Base-by-base conservation (phyloP, 2,888 invertebrate species). In the Argynnis bischoffii region DNA sequence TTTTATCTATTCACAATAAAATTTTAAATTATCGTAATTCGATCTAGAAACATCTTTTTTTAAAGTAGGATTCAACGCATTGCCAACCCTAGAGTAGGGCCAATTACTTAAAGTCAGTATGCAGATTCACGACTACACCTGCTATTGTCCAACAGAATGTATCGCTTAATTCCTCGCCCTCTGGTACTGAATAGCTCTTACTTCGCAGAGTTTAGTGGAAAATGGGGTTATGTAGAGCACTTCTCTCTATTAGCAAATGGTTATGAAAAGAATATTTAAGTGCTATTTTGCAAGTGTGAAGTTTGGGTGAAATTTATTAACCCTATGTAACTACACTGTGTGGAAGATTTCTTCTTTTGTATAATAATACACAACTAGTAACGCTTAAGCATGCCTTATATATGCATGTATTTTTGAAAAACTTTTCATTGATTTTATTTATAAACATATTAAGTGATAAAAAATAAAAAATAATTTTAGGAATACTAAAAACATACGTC, bases 91-190 rank as follows among this genome's bases (percentile, higher is more conserved):
- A 84, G 16, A 14, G 5, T 75, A 74, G 82, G 87, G 90, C 90
- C 90, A 91, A 91, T 91, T 91, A 91, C 91, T 91, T 91, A 91
- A 77, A 88, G 87, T 84, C 84, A 78, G 84, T 83, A 85, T 85
- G 85, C 81, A 85, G 85, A 85, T 81, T 74, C 77, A 80, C 79
- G 79, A 77, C 79, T 84, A 86, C 89, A 88, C 88, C 88, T 89
- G 88, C 81, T 76, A 86, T 89, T 90, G 89, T 90, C 80, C 82
- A 70, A 74, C 78, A 80, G 81, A 82, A 81, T 78, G 79, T 78
- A 80, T 80, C 83, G 83, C 82, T 87, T 85, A 87, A 87, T 85
- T 81, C 80, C 74, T 75, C 85, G 81, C 86, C 85, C 85, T 83
- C 75, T 76, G 61, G 26, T 56, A 50, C 66, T 65, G 65, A 63